Evolutionary conservation across 2,113 vertebrate genomes (phyloP).

Genomic region (Centrocercus urophasianus): DNA sequence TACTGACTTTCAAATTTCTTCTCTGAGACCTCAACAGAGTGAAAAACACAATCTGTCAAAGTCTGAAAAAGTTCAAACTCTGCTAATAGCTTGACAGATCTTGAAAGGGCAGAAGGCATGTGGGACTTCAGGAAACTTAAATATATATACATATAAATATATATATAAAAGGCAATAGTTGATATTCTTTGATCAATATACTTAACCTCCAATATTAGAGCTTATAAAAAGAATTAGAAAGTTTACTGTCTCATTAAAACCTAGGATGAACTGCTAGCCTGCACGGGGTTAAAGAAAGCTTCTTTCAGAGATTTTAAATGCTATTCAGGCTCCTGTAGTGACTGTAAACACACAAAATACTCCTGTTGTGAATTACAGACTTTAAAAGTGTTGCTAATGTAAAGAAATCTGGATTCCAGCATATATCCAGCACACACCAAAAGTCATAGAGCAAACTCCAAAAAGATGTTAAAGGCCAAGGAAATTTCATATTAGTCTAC

Average conservation of each 20-base stretch:
- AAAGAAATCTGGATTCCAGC: background rate
- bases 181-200: background rate
- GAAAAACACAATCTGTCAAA: background rate
- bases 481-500: background rate
- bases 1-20: background rate
- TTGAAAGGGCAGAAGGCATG: background rate
- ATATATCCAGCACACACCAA: background rate
- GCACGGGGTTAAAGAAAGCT: constrained; percentile 37
- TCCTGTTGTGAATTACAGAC: constrained; percentile 17
- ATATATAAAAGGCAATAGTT: background rate
- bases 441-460: background rate
- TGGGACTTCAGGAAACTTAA: background rate
- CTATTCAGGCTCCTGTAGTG: background rate
- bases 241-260: background rate
- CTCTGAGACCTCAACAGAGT: background rate
- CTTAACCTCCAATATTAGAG: background rate
- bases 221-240: background rate
- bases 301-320: constrained; percentile 35
- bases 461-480: background rate
- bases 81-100: background rate
- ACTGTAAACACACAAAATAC: constrained; percentile 36
- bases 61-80: background rate
- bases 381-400: constrained; percentile 9
- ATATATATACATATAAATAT: too few species aligned
- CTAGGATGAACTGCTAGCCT: background rate